Percentiles rank a stretch among this genome's conserved stretches.
Conservation (phyloP, 2,797 vertebrate species). For the Hybognathus amarus region DNA sequence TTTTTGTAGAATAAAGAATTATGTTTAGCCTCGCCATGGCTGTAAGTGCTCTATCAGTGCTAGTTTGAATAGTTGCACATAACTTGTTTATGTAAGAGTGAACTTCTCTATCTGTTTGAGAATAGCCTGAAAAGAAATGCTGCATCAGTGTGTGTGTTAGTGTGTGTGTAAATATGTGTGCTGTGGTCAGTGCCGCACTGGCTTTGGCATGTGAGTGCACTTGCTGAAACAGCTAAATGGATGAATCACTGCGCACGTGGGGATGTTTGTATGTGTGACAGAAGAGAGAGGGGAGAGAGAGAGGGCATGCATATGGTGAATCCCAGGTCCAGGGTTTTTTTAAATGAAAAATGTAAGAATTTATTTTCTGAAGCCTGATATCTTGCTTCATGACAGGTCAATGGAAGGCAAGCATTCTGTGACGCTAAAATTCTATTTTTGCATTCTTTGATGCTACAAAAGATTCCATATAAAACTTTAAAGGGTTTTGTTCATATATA, state of each 20-base stretch:
- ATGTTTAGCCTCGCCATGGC: neutral
- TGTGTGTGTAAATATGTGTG: slow-evolving; percentile 7
- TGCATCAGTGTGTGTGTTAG: slow-evolving; percentile 28
- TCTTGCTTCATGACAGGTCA: neutral
- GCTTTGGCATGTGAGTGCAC: slow-evolving; percentile 25
- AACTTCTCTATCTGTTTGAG: slow-evolving; percentile 8
- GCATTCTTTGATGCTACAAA: neutral
- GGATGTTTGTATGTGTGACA: slow-evolving; percentile 34
- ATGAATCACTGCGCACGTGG: slow-evolving; percentile 18
- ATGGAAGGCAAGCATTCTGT: neutral
- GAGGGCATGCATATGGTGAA: neutral
- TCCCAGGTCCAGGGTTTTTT: neutral
- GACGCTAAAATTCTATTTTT: neutral
- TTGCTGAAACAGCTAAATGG: slow-evolving; percentile 44
- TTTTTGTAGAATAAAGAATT: slow-evolving; percentile 7
- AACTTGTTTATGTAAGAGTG: slow-evolving; percentile 2
- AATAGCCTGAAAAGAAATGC: slow-evolving; percentile 34
- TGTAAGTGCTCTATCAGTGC: neutral
- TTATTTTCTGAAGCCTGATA: neutral
- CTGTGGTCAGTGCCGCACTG: slow-evolving; percentile 6
- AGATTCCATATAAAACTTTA: neutral
- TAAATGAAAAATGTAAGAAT: neutral
- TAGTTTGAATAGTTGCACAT: slow-evolving; percentile 21
- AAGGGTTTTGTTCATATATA: neutral
- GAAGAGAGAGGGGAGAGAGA: neutral